phyloP scores from a whole-genome alignment of 2,888 invertebrate genomes.

The Leucophenga maculata region DNA sequence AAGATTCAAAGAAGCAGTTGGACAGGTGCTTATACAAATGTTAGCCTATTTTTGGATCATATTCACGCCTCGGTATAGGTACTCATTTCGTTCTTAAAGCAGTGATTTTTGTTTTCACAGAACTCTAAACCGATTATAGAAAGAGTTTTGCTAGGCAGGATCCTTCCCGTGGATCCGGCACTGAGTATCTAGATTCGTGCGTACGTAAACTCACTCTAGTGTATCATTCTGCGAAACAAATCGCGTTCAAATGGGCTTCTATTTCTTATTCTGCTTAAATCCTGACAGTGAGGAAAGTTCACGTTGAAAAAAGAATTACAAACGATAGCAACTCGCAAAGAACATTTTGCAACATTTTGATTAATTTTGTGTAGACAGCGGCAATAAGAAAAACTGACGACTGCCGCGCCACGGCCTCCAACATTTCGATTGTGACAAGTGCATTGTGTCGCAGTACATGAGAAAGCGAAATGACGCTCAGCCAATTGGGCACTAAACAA shows the following conservation, averaged over 20 bases:
- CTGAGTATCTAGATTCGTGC: no score
- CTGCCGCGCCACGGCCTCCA: conserved; percentile 23
- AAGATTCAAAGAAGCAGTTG: no score
- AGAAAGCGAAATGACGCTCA: neutral
- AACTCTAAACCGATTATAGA: no score
- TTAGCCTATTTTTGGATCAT: no score
- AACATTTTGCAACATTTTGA: conserved; percentile 50
- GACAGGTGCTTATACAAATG: no score
- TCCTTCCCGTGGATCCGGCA: no score
- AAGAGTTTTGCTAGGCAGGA: no score
- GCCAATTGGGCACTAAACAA: neutral
- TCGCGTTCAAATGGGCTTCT: neutral
- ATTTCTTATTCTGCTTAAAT: neutral
- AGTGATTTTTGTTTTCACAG: no score
- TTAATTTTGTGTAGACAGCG: conserved; percentile 68
- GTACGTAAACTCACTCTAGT: no score
- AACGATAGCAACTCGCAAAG: neutral
- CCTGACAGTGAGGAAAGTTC: no score
- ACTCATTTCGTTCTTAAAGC: no score
- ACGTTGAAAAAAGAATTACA: neutral
- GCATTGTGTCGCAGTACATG: neutral
- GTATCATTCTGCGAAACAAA: neutral
- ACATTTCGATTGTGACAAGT: neutral
- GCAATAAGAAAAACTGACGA: conserved; percentile 64
- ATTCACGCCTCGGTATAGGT: no score